Evolutionary conservation across 2,888 invertebrate genomes (phyloP).

Genomic region (Pollenia griseotomentosa): DNA sequence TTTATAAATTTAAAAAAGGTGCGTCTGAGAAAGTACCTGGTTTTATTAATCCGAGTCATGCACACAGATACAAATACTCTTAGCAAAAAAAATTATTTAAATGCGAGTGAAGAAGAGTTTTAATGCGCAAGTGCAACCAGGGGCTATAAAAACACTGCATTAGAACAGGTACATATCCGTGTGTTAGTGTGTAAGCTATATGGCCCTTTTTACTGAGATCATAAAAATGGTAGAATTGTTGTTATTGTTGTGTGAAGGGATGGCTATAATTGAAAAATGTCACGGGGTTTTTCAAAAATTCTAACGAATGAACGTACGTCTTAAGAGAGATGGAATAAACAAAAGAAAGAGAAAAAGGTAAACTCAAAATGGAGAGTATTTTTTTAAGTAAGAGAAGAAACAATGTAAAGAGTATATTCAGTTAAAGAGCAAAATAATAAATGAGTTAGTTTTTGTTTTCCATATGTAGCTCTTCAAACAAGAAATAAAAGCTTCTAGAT

Average conservation of each 20-base stretch:
- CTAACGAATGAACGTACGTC: slow-evolving; percentile 67
- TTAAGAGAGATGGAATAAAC: background rate
- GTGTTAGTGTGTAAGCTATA: background rate
- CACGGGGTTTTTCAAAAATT: slow-evolving; percentile 67
- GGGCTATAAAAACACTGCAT: slow-evolving; percentile 1
- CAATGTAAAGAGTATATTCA: background rate
- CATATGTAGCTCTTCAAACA: background rate
- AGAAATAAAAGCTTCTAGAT: background rate
- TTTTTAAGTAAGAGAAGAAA: background rate
- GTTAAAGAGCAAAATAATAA: slow-evolving; percentile 14
- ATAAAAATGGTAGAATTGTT: slow-evolving; percentile 8
- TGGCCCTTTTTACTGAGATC: slow-evolving; percentile 26
- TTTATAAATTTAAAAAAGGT: slow-evolving; percentile 10
- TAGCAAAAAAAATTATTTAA: background rate
- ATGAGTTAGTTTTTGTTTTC: background rate
- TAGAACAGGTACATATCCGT: slow-evolving; percentile 31
- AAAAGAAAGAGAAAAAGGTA: background rate
- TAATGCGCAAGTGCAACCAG: slow-evolving; percentile 56
- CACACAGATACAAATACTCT: background rate
- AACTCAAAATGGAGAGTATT: background rate
- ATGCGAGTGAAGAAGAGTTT: slow-evolving; percentile 2
- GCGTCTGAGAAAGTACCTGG: slow-evolving; percentile 23
- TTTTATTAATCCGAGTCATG: slow-evolving; percentile 30
- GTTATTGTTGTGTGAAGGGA: slow-evolving; percentile 24
- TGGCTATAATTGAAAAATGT: slow-evolving; percentile 65